Conservation (phyloP, 2,797 vertebrate species). For the Pipistrellus kuhlii region DNA sequence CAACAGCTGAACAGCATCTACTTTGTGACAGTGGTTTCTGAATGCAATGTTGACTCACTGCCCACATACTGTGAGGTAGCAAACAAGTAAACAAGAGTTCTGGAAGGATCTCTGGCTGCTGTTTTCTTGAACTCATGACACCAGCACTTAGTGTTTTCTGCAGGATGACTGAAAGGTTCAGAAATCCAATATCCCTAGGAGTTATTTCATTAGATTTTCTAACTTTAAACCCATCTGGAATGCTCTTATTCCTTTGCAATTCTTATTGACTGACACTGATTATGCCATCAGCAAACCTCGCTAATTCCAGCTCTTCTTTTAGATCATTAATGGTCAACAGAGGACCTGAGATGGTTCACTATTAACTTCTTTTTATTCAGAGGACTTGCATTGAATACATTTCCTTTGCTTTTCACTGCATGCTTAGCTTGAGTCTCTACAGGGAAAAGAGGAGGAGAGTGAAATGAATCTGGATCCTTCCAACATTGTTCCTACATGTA, state of each 20-base stretch:
- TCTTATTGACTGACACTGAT: conserved; percentile 63
- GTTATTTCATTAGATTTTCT: conserved; percentile 73
- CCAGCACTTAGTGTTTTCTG: conserved; percentile 63
- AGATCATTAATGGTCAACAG: conserved; percentile 70
- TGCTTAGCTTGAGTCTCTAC: neutral
- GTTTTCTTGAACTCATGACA: conserved; percentile 74
- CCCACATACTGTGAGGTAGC: neutral
- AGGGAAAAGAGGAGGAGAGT: neutral
- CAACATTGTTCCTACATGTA: neutral
- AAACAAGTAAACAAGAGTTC: neutral
- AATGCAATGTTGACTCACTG: conserved; percentile 50
- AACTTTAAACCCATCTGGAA: conserved; percentile 45
- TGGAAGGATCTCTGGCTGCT: conserved; percentile 13
- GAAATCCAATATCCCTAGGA: conserved; percentile 70
- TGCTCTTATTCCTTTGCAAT: conserved; percentile 16
- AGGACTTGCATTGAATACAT: neutral
- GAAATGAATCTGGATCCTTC: neutral
- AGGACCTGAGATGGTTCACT: conserved; percentile 32
- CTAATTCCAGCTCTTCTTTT: conserved; percentile 51
- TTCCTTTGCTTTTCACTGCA: neutral
- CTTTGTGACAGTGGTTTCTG: neutral
- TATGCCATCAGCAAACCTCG: conserved; percentile 60
- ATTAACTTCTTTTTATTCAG: conserved; percentile 51
- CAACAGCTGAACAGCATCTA: neutral
- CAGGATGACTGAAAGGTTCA: conserved; percentile 65